phyloP scores from a whole-genome alignment of 2,797 vertebrate genomes.

The Poeciliopsis turneri region DNA sequence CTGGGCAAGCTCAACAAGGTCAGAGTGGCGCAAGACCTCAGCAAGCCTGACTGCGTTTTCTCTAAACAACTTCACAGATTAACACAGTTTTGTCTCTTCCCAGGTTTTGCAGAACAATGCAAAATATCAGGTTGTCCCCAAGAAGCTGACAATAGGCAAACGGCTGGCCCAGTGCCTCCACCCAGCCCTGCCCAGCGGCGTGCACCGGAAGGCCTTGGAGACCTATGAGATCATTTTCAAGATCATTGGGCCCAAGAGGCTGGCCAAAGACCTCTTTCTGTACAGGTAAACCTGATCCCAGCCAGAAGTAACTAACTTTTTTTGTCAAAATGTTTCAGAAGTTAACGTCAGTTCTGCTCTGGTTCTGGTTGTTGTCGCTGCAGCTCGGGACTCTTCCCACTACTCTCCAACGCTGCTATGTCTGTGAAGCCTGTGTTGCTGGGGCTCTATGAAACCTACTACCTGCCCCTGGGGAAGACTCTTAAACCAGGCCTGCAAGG shows the following conservation, averaged over 20 bases:
- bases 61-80: not conserved
- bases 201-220: constrained; percentile 98
- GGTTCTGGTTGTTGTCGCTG: not conserved
- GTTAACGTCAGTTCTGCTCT: not conserved
- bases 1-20: constrained; percentile 99
- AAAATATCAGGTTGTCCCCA: constrained; percentile 97
- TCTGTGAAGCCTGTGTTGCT: constrained; percentile 96
- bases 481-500: constrained; percentile 98
- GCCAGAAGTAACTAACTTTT: not conserved
- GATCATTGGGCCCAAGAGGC: constrained; percentile 96
- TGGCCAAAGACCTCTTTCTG: constrained; percentile 98
- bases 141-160: constrained; percentile 97
- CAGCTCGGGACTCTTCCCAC: constrained; percentile 96
- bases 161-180: constrained; percentile 97
- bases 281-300: constrained; percentile 86
- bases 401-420: constrained; percentile 98
- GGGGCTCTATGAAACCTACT: constrained; percentile 96
- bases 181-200: constrained; percentile 96
- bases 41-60: not conserved
- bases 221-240: constrained; percentile 99
- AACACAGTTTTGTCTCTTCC: not conserved
- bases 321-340: not conserved
- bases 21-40: constrained; percentile 18
- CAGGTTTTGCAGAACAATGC: constrained; percentile 98
- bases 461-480: constrained; percentile 96